Conservation (phyloP, 2,113 vertebrate species). For the Centropus bengalensis region DNA sequence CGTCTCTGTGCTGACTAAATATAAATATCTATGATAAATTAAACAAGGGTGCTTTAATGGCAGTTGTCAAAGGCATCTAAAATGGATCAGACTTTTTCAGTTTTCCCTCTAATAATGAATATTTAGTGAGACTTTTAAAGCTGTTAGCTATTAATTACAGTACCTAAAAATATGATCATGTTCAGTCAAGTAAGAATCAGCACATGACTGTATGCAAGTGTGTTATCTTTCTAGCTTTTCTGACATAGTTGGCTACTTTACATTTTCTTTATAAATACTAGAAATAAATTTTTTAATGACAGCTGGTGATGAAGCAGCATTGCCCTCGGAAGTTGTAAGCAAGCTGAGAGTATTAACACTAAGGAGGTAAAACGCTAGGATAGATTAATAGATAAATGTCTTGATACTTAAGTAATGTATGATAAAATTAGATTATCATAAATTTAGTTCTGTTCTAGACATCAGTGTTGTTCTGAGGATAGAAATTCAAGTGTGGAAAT, state of each 20-base stretch:
- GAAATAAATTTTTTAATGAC: not conserved
- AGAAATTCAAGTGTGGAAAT: conserved; percentile 15
- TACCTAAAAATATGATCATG: conserved; percentile 39
- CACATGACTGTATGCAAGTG: not conserved
- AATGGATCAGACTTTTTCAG: conserved; percentile 40
- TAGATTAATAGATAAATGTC: not conserved
- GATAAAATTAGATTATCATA: not conserved
- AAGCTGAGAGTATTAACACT: not conserved
- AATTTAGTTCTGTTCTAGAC: conserved; percentile 19
- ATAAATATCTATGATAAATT: conserved; percentile 61
- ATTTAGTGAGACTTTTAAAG: conserved; percentile 43
- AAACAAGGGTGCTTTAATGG: conserved; percentile 40
- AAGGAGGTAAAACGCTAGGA: conserved; percentile 2
- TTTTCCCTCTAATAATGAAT: conserved; percentile 31
- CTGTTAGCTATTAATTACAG: conserved; percentile 56
- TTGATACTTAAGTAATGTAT: not conserved
- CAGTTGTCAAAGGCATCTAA: conserved; percentile 64
- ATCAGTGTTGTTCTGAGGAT: conserved; percentile 7
- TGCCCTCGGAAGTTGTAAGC: conserved; percentile 44
- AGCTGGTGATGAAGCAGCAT: conserved; percentile 38
- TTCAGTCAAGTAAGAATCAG: not conserved
- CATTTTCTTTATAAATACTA: not conserved
- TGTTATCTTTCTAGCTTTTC: not conserved
- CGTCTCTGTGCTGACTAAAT: conserved; percentile 43
- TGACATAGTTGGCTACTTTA: not conserved